Base-by-base conservation (phyloP, 2,797 vertebrate species). In the Ambastaia sidthimunki region DNA sequence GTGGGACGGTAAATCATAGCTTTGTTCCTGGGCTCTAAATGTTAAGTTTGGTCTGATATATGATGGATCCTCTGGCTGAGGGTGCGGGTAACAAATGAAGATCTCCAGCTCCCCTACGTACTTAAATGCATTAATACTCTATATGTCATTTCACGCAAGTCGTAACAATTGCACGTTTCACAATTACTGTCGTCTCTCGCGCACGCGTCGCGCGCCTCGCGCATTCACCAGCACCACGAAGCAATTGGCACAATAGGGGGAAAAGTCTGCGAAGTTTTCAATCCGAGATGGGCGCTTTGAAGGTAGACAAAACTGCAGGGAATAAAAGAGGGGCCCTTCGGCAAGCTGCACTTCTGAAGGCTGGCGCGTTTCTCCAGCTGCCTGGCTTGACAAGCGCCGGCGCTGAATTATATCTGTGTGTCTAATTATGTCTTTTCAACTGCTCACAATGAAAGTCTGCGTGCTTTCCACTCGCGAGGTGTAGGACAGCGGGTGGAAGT, bases 391-490 rank as follows among this genome's bases (percentile, higher is more conserved):
- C 91, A 92, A 91, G 90, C 83, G 83, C 88, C 88, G 86, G 81
- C 86, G 85, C 86, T 84, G 86, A 92, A 91, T 93, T 92, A 91
- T 90, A 91, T 91, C 87, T 87, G 85, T 87, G 89, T 86, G 88
- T 91, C 90, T 94, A 93, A 93, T 94, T 92, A 93, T 93, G 92
- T 92, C 88, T 90, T 93, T 92, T 93, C 88, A 91, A 90, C 86
- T 89, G 81, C 74, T 88, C 87, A 91, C 90, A 92, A 90, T 91
- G 86, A 90, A 92, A 91, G 90, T 82, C 85, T 86, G 85, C 75
- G 67, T 83, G 85, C 85, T 72, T 89, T 85, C 85, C 75, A 86
- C 67, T 69, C 85, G 71, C 75, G 50, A 79, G 78, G 79, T 85
- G 78, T 65, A 83, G 90, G 89, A 92, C 86, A 88, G 89, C 84